Conservation (phyloP, 2,888 invertebrate species). For the Sylvicola cinctus region DNA sequence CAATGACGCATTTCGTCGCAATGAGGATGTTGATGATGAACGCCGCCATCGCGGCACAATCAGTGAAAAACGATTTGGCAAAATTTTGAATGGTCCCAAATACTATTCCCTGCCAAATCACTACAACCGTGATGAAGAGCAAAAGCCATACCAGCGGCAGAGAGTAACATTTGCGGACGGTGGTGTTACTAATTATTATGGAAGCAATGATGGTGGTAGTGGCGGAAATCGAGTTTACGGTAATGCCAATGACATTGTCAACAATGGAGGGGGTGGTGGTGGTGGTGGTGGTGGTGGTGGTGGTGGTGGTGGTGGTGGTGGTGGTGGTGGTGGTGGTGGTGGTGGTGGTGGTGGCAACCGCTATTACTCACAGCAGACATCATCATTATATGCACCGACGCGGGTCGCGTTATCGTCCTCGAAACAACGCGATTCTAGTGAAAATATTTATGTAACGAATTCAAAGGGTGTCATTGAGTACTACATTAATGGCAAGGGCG, state of each 20-base stretch:
- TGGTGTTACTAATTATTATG: too few relatives aligned
- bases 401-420: too few relatives aligned
- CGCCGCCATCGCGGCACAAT: neutral
- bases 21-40: conserved; percentile 9
- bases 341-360: neutral
- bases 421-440: conserved; percentile 10
- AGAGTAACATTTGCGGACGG: too few relatives aligned
- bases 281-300: too few relatives aligned
- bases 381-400: too few relatives aligned
- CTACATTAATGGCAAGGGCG: conserved; percentile 18
- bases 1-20: conserved; percentile 14
- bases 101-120: neutral
- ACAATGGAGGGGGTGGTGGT: neutral
- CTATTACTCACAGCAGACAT: neutral
- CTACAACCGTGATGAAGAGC: neutral
- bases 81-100: conserved; percentile 16
- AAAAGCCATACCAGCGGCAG: neutral
- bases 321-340: neutral
- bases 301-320: too few relatives aligned
- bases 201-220: too few relatives aligned
- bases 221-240: too few relatives aligned
- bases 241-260: too few relatives aligned
- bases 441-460: conserved; percentile 22
- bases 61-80: conserved; percentile 13
- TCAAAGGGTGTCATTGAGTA: conserved; percentile 19